Conservation (phyloP, 2,113 vertebrate species). For the Oostethus manadensis region DNA sequence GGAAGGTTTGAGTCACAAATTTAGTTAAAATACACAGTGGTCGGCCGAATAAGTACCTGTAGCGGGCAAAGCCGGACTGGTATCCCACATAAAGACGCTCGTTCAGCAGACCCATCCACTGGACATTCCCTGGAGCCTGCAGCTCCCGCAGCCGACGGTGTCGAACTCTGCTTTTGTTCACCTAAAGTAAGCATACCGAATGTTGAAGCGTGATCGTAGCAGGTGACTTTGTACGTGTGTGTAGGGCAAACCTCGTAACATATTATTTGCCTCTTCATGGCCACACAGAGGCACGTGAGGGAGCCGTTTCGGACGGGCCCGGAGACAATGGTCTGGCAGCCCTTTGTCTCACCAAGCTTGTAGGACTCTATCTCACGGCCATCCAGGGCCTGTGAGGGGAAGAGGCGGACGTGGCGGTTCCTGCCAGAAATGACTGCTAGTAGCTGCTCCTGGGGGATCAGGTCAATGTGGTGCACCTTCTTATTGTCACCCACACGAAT, state of each 20-base stretch:
- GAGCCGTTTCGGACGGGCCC: conserved; percentile 81
- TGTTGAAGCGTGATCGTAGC: neutral
- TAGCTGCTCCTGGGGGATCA: conserved; percentile 87
- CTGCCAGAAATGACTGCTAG: conserved; percentile 94
- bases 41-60: conserved; percentile 52
- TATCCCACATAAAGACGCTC: conserved; percentile 92
- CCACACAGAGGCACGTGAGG: conserved; percentile 88
- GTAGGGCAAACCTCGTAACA: conserved; percentile 80
- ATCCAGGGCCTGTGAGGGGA: conserved; percentile 84
- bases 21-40: neutral
- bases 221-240: neutral
- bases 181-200: conserved; percentile 19
- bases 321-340: conserved; percentile 86
- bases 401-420: conserved; percentile 95
- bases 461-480: conserved; percentile 94
- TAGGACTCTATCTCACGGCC: conserved; percentile 89
- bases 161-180: conserved; percentile 87
- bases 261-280: conserved; percentile 92
- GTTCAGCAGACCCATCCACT: conserved; percentile 94
- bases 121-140: conserved; percentile 84
- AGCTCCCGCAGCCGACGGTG: conserved; percentile 91
- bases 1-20: neutral
- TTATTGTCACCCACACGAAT: conserved; percentile 95
- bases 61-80: conserved; percentile 88
- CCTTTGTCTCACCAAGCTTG: conserved; percentile 91